Evolutionary conservation across 2,113 vertebrate genomes (phyloP).

Genomic region (Rhinogobius similis): DNA sequence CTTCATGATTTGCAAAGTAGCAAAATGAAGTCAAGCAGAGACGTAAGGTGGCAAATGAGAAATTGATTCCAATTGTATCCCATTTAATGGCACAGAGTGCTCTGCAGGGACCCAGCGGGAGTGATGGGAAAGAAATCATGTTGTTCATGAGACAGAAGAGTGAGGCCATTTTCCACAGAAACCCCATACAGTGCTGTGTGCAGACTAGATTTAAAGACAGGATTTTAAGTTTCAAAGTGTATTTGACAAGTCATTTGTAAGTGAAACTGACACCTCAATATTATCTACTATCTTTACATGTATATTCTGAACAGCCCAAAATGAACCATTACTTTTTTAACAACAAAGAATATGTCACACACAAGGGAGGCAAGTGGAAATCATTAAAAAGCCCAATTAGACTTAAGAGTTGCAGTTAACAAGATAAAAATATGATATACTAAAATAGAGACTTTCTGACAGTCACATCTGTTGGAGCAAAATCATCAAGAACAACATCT

Average conservation of each 20-base stretch:
- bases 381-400: background rate
- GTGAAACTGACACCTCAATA: background rate
- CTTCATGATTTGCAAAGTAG: slow-evolving; percentile 34
- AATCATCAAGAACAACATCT: background rate
- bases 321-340: background rate
- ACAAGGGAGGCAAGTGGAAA: background rate
- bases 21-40: slow-evolving; percentile 32
- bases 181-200: slow-evolving; percentile 17
- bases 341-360: background rate
- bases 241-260: background rate
- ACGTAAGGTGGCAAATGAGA: slow-evolving; percentile 48
- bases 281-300: background rate
- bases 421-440: background rate
- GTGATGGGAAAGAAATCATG: slow-evolving; percentile 23
- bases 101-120: slow-evolving; percentile 29
- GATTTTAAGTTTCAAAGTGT: background rate
- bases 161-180: slow-evolving; percentile 38
- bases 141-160: slow-evolving; percentile 16
- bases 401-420: background rate
- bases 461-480: background rate
- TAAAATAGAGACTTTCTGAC: background rate
- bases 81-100: slow-evolving; percentile 48
- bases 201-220: background rate
- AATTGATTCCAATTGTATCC: slow-evolving; percentile 44
- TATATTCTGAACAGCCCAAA: background rate